Evolutionary conservation across 2,888 invertebrate genomes (phyloP), one percentile per base, ranked within the genome.

Genomic region (Xestia sexstrigata): DNA sequence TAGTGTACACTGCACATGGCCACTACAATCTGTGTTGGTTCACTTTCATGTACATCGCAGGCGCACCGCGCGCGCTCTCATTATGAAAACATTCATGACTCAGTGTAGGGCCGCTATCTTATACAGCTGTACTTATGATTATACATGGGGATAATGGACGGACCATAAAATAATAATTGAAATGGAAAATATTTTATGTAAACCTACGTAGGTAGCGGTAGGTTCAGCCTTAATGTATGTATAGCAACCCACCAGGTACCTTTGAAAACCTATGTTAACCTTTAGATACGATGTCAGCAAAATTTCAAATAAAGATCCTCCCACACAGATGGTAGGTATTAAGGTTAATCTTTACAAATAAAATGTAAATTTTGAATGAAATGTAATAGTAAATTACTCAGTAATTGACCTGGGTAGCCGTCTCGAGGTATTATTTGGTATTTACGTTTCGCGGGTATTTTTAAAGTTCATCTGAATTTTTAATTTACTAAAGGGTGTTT

Each of bases 1-100:
- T 81, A 83, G 70, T 90, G 90, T 95, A 94, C 94, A 94, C 95
- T 90, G 90, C 95, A 95, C 94, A 94, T 95, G 95, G 94, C 95
- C 87, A 60, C 88, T 88, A 88, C 92, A 91, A 91, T 93, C 92
- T 89, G 89, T 67, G 55, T 85, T 82, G 78, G 79, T 86, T 87
- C 83, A 88, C 90, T 89, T 91, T 90, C 86, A 89, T 80, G 82
- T 87, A 80, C 76, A 55, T 79, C 87, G 80, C 82, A 86, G 86
- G 75, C 85, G 85, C 85, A 86, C 75, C 85, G 79, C 85, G 85
- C 85, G 85, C 74, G 85, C 77, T 86, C 85, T 90, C 88, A 91
- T 92, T 91, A 92, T 87, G 85, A 90, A 89, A 91, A 90, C 89
- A 89, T 90, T 88, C 85, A 87, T 88, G 84, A 85, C 70, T 82